Evolutionary conservation across 2,888 invertebrate genomes (phyloP).

Genomic region (Apantesis nais): DNA sequence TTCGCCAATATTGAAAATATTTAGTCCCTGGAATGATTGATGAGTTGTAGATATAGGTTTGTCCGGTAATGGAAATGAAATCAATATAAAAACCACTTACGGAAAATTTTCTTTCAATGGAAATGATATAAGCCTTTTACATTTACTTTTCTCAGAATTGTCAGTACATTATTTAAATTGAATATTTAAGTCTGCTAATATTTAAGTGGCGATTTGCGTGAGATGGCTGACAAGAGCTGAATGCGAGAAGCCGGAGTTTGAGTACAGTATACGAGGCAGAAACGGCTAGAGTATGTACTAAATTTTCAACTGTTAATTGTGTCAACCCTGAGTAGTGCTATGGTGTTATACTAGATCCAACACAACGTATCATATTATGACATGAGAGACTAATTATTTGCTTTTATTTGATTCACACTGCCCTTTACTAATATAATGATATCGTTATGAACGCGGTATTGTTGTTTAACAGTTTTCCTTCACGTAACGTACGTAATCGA

Average conservation of each 20-base stretch:
- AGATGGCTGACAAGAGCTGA: too few relatives aligned
- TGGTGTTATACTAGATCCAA: conserved; percentile 22
- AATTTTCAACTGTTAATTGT: not conserved
- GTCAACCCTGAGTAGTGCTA: conserved; percentile 33
- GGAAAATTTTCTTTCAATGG: not conserved
- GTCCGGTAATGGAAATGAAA: not conserved
- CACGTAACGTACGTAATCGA: too few relatives aligned
- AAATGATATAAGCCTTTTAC: not conserved
- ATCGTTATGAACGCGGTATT: too few relatives aligned
- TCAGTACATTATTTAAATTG: not conserved
- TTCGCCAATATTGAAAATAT: conserved; percentile 6
- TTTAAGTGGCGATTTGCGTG: too few relatives aligned
- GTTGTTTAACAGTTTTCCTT: too few relatives aligned
- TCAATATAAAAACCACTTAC: not conserved
- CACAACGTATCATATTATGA: too few relatives aligned
- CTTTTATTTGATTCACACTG: too few relatives aligned
- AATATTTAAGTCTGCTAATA: not conserved
- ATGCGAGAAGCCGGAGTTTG: too few relatives aligned
- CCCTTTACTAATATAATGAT: too few relatives aligned
- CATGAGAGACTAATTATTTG: too few relatives aligned
- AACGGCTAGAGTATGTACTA: not conserved
- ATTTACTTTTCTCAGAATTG: not conserved
- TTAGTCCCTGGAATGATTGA: not conserved
- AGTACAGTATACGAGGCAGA: not conserved
- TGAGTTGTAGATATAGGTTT: not conserved